phyloP scores from a whole-genome alignment of 2,888 invertebrate genomes.

The Agonopterix heracliana region DNA sequence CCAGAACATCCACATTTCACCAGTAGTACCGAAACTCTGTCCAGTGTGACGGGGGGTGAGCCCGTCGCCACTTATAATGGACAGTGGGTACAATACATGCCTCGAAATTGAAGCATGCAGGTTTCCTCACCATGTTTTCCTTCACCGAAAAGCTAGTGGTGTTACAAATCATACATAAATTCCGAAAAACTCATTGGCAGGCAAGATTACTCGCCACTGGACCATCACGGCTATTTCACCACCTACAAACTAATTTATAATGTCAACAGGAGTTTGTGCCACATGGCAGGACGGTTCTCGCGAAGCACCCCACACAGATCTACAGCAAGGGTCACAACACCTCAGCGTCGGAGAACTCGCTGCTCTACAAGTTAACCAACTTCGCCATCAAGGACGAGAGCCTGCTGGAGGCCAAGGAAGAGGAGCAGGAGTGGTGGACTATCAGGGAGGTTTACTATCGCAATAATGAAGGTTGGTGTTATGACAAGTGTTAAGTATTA shows the following conservation, averaged over 20 bases:
- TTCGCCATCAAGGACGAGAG: constrained; percentile 84
- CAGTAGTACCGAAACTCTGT: too few species aligned
- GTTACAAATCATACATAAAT: too few species aligned
- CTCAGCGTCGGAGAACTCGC: constrained; percentile 78
- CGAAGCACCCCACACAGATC: constrained; percentile 84
- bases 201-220: too few species aligned
- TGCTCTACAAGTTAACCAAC: constrained; percentile 84
- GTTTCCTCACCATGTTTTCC: too few species aligned
- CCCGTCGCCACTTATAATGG: background rate
- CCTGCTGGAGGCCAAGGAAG: constrained; percentile 75
- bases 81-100: background rate
- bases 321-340: constrained; percentile 66
- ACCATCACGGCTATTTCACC: too few species aligned
- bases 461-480: constrained; percentile 35
- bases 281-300: constrained; percentile 88
- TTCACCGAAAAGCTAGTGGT: too few species aligned
- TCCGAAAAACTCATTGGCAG: too few species aligned
- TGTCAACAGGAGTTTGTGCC: constrained; percentile 91
- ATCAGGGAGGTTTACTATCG: constrained; percentile 60
- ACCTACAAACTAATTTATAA: too few species aligned
- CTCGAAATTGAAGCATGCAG: too few species aligned
- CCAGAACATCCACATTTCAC: too few species aligned
- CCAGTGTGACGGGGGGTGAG: background rate
- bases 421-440: constrained; percentile 74
- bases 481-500: background rate